A percentile compares a stretch with the other conserved stretches of the same genome.
phyloP scores from a whole-genome alignment of 2,797 vertebrate species.

The Xiphorhynchus erythropygius region DNA sequence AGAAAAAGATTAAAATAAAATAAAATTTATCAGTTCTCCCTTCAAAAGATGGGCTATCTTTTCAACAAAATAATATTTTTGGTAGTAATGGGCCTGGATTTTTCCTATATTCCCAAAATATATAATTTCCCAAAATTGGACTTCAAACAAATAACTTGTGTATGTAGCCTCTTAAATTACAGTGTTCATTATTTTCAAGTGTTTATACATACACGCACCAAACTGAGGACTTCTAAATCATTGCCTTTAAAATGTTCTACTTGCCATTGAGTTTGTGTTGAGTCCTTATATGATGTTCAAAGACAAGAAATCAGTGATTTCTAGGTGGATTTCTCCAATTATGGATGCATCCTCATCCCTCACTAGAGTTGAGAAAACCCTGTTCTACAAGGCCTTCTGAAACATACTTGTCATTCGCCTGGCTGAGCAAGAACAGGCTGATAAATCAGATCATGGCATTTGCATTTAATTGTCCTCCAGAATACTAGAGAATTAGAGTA shows the following conservation, averaged over 20 bases:
- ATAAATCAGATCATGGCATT: not conserved
- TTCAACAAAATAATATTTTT: not conserved
- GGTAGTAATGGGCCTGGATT: not conserved
- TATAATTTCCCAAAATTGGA: not conserved
- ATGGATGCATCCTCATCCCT: fast-evolving
- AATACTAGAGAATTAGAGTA: not conserved
- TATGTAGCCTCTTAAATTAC: not conserved
- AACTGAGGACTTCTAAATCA: not conserved
- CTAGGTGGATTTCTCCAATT: not conserved
- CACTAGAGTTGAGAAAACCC: not conserved
- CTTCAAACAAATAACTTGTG: not conserved
- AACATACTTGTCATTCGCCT: not conserved
- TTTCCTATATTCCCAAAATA: not conserved
- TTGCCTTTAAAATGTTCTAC: not conserved
- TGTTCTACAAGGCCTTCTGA: not conserved
- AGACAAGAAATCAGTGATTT: not conserved
- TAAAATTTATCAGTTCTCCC: not conserved
- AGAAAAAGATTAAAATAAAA: not conserved
- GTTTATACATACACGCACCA: not conserved
- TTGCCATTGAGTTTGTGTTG: not conserved
- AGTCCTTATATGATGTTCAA: fast-evolving
- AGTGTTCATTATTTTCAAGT: not conserved
- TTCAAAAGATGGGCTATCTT: not conserved
- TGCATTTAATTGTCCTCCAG: not conserved
- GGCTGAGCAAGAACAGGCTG: not conserved